Evolutionary conservation across 1,140 invertebrate species (phyloP), one percentile per base, ranked within the genome.

Genomic region (honey bee (Apis mellifera)): DNA sequence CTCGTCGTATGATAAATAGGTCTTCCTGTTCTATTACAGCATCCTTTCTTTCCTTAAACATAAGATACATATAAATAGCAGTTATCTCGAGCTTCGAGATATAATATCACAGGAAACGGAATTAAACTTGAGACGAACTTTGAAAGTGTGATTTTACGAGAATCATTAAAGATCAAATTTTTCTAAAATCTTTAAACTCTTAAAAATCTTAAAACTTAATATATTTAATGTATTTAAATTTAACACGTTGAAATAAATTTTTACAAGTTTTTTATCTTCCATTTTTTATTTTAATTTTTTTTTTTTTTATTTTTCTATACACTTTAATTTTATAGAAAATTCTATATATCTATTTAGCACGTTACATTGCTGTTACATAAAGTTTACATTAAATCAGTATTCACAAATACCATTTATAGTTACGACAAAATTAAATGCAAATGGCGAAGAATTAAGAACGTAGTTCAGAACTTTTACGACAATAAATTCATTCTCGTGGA

Each of bases 1-100:
- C n/a, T 55, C 76, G 64, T 78, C 57, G 13, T 78, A 70, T 78
- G 66, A 78, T 78, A 78, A 78, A 78, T 78, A 71, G 77, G 77
- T 78, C 66, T 78, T 78, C 42, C 66, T 78, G 13, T 71, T 78
- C 62, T 52, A n/a, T n/a, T n/a, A 17, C 66, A 59, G 48, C 48
- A 52, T 50, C 66, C 66, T 78, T 60, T 50, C 52, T 77, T 55
- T 55, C 76, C 17, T 60, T 26, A 23, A 59, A 4, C 21, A 23
- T 1, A 54, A 48, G 19, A 64, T 42, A 54, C 7, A 48, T 9
- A 12, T 12, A 7, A 17, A 78, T 17, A 68, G 32, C 4, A 8
- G n/a, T 21, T 15, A 52, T n/a, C 2, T 48, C 12, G n/a, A 12
- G 1, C 11, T 17, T 42, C 1, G 1, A 17, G 26, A 71, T 57